These are phyloP conservation scores for Bos indicus DNA, from an alignment of 2,113 vertebrate genomes.

Conservation along the genomic window DNA sequence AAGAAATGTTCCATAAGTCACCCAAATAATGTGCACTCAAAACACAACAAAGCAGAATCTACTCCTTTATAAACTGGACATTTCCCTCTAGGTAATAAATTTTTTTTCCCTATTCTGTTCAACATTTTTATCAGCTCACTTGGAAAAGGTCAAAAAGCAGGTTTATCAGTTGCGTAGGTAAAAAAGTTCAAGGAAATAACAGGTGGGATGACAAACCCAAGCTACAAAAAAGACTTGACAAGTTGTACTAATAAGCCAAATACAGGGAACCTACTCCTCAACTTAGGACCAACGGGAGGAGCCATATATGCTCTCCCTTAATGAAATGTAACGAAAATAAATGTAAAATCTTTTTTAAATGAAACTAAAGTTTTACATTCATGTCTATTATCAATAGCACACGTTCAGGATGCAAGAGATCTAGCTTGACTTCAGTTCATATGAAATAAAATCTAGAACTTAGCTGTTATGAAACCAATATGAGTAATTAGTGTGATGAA, in stretches of 20 bases:
- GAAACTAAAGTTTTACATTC: neutral
- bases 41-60: neutral
- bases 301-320: neutral
- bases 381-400: neutral
- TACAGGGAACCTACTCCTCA: neutral
- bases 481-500: neutral
- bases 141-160: conserved; percentile 14
- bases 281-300: neutral
- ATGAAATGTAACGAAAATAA: conserved; percentile 25
- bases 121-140: conserved; percentile 20
- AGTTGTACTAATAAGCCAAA: neutral
- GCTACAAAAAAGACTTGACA: conserved; percentile 2
- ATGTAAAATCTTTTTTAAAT: neutral
- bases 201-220: conserved; percentile 23
- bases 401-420: neutral
- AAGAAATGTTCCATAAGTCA: neutral
- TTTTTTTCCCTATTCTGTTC: neutral
- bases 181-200: neutral
- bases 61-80: conserved; percentile 1
- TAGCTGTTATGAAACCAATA: neutral
- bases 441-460: conserved; percentile 4
- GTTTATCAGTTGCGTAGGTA: neutral
- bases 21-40: neutral
- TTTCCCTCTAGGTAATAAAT: neutral
- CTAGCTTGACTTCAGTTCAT: neutral